Evolutionary conservation across 2,888 invertebrate genomes (phyloP), one percentile per base, ranked within the genome.

Genomic region (Sussaba pulchella): DNA sequence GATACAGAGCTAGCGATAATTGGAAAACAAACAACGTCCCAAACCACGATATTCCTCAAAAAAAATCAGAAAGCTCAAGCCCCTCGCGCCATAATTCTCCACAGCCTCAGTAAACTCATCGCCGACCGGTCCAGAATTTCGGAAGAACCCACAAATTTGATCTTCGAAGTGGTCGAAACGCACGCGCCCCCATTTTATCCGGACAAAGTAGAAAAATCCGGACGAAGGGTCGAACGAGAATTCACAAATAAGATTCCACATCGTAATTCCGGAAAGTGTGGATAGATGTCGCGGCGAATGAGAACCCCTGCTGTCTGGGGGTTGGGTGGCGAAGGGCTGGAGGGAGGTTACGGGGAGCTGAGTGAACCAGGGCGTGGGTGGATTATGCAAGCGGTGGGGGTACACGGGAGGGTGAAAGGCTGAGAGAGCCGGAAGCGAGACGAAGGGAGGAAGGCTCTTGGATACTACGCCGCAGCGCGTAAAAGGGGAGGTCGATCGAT

Each of bases 321-420:
- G 88, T 89, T 88, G 31, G 6, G 31, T 31, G 31, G 31, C 4
- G 31, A 5, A 6, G 31, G 31, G 31, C 4, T 5, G 31, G n/a
- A n/a, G n/a, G n/a, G n/a, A n/a, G n/a, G n/a, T n/a, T n/a, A n/a
- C n/a, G 31, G 31, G 31, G 2, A 31, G 88, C 86, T 86, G 87
- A 88, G 89, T 84, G 88, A 89, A 90, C 84, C 89, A 88, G 90
- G 91, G 90, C 91, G 91, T 90, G 87, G 91, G 91, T 90, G 88
- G 90, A 89, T 90, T 88, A 88, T 83, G 85, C 85, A 85, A 84
- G 84, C 86, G 78, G 86, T 82, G 84, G 61, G 86, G 81, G 84
- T n/a, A n/a, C 61, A 74, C 77, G 67, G 69, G 64, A n/a, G 57
- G 36, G 50, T 9, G 52, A 66, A 73, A 70, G 71, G 24, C 54